Base-by-base conservation (phyloP, 2,888 invertebrate species). In the Latrodectus elegans region DNA sequence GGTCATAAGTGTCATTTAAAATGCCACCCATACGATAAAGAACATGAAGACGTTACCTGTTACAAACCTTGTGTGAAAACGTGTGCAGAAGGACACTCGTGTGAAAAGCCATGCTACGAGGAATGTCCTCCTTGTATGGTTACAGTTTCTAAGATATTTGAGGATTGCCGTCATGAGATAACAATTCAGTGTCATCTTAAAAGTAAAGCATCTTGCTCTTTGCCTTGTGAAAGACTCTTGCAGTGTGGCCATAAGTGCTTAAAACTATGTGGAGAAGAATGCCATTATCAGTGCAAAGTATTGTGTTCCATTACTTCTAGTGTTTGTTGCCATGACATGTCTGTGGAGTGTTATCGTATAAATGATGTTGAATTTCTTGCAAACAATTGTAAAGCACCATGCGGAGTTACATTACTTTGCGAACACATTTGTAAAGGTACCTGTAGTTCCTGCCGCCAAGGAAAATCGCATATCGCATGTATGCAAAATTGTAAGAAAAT, bases 221-320 rank as follows among this genome's bases (percentile, higher is more conserved):
- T 88, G 51, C 90, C 90, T 4, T 92, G 92, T 89, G 65, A 53
- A 9, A 91, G 91, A 72, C 53, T 55, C 4, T 90, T 92, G 1
- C 51, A 64, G 1, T 93, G 93, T 89, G 90, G 90, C 22, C 92
- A 92, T 86, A 73, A 85, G 9, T 60, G 60, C n/a, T 60, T 60
- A 60, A 60, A 60, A 6, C 12, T 10, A 11, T 60, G 60, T 60
- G 60, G 14, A 15, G 60, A 60, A 60, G 8, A 55, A 4, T 92
- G 93, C 88, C 84, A 91, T 64, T 92, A 92, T 1, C 65, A 92
- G 22, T 92, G 92, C 89, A 92, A 92, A 10, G 92, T 92, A 81
- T 67, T 86, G 4, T 92, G 92, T 88, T 9, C 11, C n/a, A 60
- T n/a, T 22, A 71, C 65, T 51, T 65, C 80, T 22, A 11, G 55